These are phyloP conservation scores for Cataglyphis rosenhaueri DNA, from an alignment of 2,888 invertebrate genomes.

Conservation along the genomic window DNA sequence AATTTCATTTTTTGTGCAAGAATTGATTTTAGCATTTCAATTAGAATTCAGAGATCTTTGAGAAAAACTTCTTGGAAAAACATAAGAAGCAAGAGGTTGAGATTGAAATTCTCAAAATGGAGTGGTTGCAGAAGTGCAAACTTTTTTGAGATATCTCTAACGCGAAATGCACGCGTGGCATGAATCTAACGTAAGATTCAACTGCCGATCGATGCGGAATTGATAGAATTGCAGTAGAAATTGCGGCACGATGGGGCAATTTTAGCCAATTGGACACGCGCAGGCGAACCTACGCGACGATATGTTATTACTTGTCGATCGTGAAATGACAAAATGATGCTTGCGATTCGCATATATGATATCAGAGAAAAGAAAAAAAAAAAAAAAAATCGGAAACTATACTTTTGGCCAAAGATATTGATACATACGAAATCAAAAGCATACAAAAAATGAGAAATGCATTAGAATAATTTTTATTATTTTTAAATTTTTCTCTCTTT, in stretches of 20 bases:
- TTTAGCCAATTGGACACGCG: slow-evolving; percentile 26
- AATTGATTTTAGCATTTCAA: background rate
- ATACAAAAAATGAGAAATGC: no score
- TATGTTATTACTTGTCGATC: slow-evolving; percentile 16
- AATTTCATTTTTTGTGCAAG: background rate
- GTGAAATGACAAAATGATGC: slow-evolving; percentile 12
- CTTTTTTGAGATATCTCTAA: background rate
- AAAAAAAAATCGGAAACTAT: background rate
- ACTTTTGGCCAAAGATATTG: background rate
- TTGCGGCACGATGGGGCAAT: slow-evolving; percentile 27
- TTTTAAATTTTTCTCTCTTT: background rate
- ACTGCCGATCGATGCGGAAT: slow-evolving; percentile 36
- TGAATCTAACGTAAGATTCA: slow-evolving; percentile 10
- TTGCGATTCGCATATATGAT: background rate
- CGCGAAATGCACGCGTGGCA: no score
- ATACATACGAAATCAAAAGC: background rate
- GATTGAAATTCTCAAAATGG: background rate
- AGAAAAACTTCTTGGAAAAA: no score
- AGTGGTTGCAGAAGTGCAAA: background rate
- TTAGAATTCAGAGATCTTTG: background rate
- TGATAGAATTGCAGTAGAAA: slow-evolving; percentile 39
- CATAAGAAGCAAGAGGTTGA: background rate
- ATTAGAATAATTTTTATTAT: background rate
- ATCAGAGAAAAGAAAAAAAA: background rate
- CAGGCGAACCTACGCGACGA: background rate